A percentile compares a stretch with the other conserved stretches of the same genome.
These are phyloP conservation scores for Phrynocephalus guinanensis DNA, from an alignment of 2,797 vertebrate species.

Conservation along the genomic window DNA sequence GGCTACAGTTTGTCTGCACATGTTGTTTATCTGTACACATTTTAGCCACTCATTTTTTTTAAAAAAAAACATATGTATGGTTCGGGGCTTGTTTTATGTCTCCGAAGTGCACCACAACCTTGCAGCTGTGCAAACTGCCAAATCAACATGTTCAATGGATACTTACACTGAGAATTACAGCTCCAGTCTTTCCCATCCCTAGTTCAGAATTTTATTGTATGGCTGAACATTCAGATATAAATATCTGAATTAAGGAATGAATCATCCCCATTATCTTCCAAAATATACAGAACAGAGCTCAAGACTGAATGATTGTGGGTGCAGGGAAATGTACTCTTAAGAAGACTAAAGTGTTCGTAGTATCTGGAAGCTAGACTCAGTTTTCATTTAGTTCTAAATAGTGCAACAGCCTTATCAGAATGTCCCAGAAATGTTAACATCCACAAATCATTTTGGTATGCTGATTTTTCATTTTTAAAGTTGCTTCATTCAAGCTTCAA, in stretches of 20 bases:
- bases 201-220: background rate
- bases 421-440: constrained; percentile 5
- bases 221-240: background rate
- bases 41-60: background rate
- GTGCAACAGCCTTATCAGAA: constrained; percentile 1
- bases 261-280: background rate
- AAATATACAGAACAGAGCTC: background rate
- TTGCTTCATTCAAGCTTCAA: background rate
- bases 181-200: background rate
- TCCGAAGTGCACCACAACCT: background rate
- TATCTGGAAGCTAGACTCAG: background rate
- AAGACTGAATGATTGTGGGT: background rate
- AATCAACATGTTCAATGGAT: too few relatives aligned
- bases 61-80: too few relatives aligned
- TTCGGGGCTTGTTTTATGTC: background rate
- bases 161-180: background rate
- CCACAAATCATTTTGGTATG: constrained; percentile 22
- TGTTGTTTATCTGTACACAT: background rate
- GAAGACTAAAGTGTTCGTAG: background rate
- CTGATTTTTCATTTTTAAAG: background rate
- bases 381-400: background rate
- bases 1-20: background rate
- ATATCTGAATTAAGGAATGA: background rate
- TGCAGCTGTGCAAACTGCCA: too few relatives aligned
- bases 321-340: background rate